Percentiles rank a stretch among this genome's conserved stretches.
Evolutionary conservation across 2,797 vertebrate species (phyloP).

Genomic region (Botia almorhae): DNA sequence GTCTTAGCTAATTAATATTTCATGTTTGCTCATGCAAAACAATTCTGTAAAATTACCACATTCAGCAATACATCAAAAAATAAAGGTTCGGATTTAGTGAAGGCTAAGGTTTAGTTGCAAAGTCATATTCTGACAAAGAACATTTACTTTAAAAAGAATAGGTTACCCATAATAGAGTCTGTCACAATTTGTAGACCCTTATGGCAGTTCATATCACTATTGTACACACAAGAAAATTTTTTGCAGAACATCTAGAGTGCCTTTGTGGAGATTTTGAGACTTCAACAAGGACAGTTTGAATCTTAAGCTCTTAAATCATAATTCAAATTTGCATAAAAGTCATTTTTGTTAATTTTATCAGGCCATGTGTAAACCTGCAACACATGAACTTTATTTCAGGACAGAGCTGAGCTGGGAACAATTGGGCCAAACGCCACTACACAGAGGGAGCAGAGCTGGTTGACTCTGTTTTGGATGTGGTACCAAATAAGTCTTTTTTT

Average conservation of each 20-base stretch:
- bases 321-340: too few relatives aligned
- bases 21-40: too few relatives aligned
- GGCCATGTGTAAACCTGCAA: background rate
- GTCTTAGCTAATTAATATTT: too few relatives aligned
- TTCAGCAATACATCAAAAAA: too few relatives aligned
- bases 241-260: background rate
- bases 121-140: too few relatives aligned
- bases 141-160: too few relatives aligned
- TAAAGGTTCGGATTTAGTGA: background rate
- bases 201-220: too few relatives aligned
- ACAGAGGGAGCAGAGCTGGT: slow-evolving; percentile 91
- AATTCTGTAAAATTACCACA: too few relatives aligned
- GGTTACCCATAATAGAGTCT: too few relatives aligned
- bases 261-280: background rate
- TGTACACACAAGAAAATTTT: background rate
- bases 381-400: slow-evolving; percentile 72
- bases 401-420: slow-evolving; percentile 85
- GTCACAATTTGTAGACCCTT: too few relatives aligned
- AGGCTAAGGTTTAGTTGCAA: background rate
- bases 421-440: slow-evolving; percentile 91
- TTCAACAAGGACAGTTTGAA: background rate
- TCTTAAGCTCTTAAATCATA: too few relatives aligned
- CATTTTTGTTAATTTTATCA: background rate
- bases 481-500: slow-evolving; percentile 90
- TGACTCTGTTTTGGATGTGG: slow-evolving; percentile 90